phyloP scores from a whole-genome alignment of 2,888 invertebrate genomes.

The Caenorhabditis sp. region DNA sequence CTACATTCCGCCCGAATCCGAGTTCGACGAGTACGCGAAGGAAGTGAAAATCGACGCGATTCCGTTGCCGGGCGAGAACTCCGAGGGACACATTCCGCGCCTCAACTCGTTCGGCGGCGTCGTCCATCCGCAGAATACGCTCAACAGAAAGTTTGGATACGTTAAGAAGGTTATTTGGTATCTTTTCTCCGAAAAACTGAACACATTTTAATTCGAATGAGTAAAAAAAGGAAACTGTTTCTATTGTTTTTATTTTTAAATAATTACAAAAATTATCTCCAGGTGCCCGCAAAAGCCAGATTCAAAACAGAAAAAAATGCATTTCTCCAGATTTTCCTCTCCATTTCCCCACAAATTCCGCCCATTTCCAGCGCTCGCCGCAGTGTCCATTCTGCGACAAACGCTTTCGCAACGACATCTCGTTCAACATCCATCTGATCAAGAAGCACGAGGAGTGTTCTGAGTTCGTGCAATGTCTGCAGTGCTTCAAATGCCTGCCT shows the following conservation, averaged over 20 bases:
- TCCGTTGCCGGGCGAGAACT: conserved; percentile 77
- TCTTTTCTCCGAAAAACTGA: no score
- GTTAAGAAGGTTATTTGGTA: conserved; percentile 49
- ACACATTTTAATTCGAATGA: neutral
- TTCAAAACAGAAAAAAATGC: no score
- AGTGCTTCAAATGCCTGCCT: conserved; percentile 77
- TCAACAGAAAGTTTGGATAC: conserved; percentile 74
- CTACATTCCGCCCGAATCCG: conserved; percentile 78
- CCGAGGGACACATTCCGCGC: conserved; percentile 71
- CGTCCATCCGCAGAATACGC: conserved; percentile 69
- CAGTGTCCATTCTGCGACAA: conserved; percentile 79
- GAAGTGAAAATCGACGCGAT: conserved; percentile 64
- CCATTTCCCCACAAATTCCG: no score
- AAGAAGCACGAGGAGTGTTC: conserved; percentile 77
- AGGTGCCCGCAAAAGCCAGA: no score
- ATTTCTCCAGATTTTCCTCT: no score
- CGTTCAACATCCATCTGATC: conserved; percentile 76
- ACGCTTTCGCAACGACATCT: conserved; percentile 78
- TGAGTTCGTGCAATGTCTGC: conserved; percentile 77
- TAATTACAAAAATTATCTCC: no score
- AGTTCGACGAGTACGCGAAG: conserved; percentile 65
- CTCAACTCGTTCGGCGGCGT: conserved; percentile 74
- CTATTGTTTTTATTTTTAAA: no score
- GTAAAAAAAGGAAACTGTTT: no score
- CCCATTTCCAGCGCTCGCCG: conserved; percentile 76